phyloP scores from a whole-genome alignment of 2,888 invertebrate species.

The Acrobeloides nanus region DNA sequence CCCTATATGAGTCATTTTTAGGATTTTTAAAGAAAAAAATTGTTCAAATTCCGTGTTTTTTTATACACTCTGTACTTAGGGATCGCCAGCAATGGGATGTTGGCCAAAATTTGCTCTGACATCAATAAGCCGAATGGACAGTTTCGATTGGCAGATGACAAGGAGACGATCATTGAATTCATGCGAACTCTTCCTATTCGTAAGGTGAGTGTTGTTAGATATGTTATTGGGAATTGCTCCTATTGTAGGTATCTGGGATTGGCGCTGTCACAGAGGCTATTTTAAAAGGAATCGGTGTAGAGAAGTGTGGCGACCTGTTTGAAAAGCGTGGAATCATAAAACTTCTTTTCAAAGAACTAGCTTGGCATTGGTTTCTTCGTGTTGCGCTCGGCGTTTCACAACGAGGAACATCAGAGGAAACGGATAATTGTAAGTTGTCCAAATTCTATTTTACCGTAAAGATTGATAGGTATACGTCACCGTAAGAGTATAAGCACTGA shows the following conservation, averaged over 20 bases:
- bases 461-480: slow-evolving; percentile 15
- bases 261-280: slow-evolving; percentile 59
- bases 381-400: slow-evolving; percentile 28
- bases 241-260: slow-evolving; percentile 58
- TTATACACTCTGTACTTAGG: slow-evolving; percentile 17
- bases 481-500: slow-evolving; percentile 35
- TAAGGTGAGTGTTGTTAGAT: slow-evolving; percentile 55
- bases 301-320: slow-evolving; percentile 59
- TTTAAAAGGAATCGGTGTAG: slow-evolving; percentile 58
- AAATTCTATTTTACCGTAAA: slow-evolving; percentile 12
- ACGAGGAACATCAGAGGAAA: slow-evolving; percentile 1
- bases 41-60: background rate
- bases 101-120: slow-evolving; percentile 63
- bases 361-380: slow-evolving; percentile 29
- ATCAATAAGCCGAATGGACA: slow-evolving; percentile 64
- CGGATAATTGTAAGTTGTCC: background rate
- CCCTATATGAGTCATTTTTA: no score
- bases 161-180: slow-evolving; percentile 57
- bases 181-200: slow-evolving; percentile 59
- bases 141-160: slow-evolving; percentile 55
- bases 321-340: slow-evolving; percentile 57
- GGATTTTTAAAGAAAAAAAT: background rate
- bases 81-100: slow-evolving; percentile 41
- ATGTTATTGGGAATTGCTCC: background rate
- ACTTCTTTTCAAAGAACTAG: slow-evolving; percentile 54